Percentiles rank a stretch among this genome's conserved stretches.
phyloP scores from a whole-genome alignment of 2,888 invertebrate species.

The Altica lythri region DNA sequence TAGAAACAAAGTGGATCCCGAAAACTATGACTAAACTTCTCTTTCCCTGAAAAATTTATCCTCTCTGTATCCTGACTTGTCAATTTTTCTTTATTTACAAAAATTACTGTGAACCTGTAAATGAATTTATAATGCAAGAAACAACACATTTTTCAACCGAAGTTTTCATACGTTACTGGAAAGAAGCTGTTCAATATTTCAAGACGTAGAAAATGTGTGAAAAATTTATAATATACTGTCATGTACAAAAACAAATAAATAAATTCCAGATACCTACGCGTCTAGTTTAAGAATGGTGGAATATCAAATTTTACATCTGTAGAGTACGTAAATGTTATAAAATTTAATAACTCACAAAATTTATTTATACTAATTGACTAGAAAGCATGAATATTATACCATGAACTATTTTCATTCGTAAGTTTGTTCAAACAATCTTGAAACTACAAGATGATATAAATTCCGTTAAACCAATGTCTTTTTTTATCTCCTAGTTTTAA shows the following conservation, averaged over 20 bases:
- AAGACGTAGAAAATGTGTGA: background rate
- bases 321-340: no score
- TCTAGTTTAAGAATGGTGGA: no score
- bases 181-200: constrained; percentile 3
- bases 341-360: no score
- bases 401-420: no score
- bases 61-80: background rate
- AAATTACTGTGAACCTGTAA: background rate
- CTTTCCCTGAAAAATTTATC: background rate
- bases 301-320: no score
- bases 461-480: constrained; percentile 2
- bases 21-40: constrained; percentile 12
- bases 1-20: constrained; percentile 8
- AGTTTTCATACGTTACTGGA: background rate
- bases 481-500: background rate
- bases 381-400: no score
- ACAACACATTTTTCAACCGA: constrained; percentile 4
- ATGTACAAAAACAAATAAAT: no score
- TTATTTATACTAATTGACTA: no score
- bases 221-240: background rate
- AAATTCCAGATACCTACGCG: no score
- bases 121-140: constrained; percentile 10
- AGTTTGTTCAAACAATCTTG: background rate
- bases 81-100: constrained; percentile 13
- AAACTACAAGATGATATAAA: background rate